phyloP scores from a whole-genome alignment of 2,113 vertebrate species.

The Ursus arctos region DNA sequence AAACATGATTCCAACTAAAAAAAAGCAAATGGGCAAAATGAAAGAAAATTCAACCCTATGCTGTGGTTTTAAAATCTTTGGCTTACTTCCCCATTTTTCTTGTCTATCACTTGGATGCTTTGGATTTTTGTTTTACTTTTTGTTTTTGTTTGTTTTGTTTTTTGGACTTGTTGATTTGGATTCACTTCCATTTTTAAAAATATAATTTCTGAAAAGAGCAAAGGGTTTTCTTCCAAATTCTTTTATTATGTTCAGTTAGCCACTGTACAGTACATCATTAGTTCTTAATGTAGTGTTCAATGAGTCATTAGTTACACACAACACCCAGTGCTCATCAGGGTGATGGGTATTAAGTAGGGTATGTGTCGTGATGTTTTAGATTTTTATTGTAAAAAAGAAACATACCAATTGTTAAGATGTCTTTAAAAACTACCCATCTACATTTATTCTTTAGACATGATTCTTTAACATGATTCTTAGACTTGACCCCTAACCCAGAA shows the following conservation, averaged over 20 bases:
- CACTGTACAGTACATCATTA: too few relatives aligned
- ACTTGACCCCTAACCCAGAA: not conserved
- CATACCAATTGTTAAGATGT: not conserved
- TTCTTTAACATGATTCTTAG: not conserved
- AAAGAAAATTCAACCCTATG: not conserved
- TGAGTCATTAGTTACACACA: too few relatives aligned
- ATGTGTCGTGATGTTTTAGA: not conserved
- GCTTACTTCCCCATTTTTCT: not conserved
- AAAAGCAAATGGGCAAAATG: not conserved
- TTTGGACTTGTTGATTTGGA: not conserved
- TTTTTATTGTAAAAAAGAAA: not conserved
- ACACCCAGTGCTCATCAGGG: too few relatives aligned
- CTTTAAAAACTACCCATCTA: not conserved
- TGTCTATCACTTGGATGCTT: not conserved
- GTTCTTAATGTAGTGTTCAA: too few relatives aligned
- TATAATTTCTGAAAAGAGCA: not conserved
- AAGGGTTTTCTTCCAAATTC: not conserved
- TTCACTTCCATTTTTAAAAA: conserved; percentile 26
- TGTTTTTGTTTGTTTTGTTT: too few relatives aligned
- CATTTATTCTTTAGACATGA: not conserved
- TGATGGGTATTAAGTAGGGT: too few relatives aligned
- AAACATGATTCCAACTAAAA: not conserved
- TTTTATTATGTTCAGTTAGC: not conserved
- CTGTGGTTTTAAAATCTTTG: not conserved
- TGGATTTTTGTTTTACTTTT: too few relatives aligned